These are phyloP conservation scores for Leucophenga maculata DNA, from an alignment of 2,888 invertebrate species.

Conservation along the genomic window DNA sequence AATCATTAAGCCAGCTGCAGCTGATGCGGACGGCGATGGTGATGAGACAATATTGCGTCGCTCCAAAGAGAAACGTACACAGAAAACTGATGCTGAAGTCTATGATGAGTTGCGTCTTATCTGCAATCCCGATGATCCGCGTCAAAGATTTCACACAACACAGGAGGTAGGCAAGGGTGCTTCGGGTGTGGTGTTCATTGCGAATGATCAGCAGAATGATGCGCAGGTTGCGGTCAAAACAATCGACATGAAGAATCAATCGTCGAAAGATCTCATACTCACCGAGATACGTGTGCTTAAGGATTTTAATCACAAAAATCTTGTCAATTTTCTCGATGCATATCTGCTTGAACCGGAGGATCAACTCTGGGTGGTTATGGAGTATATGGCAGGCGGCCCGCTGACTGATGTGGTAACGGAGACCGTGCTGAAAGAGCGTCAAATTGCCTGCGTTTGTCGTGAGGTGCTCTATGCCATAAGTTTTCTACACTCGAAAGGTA, in stretches of 20 bases:
- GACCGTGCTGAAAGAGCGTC: constrained; percentile 96
- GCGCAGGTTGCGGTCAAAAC: constrained; percentile 94
- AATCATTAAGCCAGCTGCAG: constrained; percentile 66
- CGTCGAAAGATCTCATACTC: constrained; percentile 94
- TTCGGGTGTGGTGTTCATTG: constrained; percentile 93
- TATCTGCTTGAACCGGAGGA: constrained; percentile 91
- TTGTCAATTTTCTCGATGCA: constrained; percentile 95
- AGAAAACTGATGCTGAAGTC: constrained; percentile 73
- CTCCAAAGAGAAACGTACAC: constrained; percentile 69
- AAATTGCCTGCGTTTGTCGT: constrained; percentile 94
- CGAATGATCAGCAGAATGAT: constrained; percentile 81
- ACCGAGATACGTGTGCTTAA: constrained; percentile 95
- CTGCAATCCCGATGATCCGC: constrained; percentile 88
- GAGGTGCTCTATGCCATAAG: constrained; percentile 91
- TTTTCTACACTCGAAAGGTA: constrained; percentile 90
- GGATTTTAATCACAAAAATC: constrained; percentile 92
- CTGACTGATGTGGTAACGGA: constrained; percentile 97
- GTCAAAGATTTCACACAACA: constrained; percentile 83
- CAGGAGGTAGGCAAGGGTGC: constrained; percentile 94
- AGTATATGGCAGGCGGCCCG: constrained; percentile 94
- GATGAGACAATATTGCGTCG: constrained; percentile 71
- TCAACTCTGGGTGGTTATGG: constrained; percentile 98
- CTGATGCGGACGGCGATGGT: constrained; percentile 69
- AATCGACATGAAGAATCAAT: constrained; percentile 94
- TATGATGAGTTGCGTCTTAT: constrained; percentile 84